Evolutionary conservation across 2,888 invertebrate species (phyloP).

Genomic region (Drosophila fulvimacula): DNA sequence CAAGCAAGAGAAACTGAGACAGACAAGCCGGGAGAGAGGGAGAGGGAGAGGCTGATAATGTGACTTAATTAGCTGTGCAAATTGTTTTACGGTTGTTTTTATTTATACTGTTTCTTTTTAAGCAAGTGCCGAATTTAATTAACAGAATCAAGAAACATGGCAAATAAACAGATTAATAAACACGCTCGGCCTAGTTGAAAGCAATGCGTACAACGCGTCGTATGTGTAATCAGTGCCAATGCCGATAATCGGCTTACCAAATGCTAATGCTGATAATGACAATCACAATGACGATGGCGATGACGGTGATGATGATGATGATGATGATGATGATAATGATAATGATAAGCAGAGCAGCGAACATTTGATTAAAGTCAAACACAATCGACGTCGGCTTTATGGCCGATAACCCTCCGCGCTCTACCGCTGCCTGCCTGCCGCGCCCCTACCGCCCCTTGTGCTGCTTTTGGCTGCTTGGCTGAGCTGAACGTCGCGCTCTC

Average conservation of each 20-base stretch:
- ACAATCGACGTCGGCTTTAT: constrained; percentile 35
- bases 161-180: constrained; percentile 38
- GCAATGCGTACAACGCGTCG: constrained; percentile 41
- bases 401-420: constrained; percentile 25
- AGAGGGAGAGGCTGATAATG: constrained; percentile 5
- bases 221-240: constrained; percentile 59
- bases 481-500: constrained; percentile 41
- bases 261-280: constrained; percentile 46
- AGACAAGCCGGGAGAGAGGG: background rate
- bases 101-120: constrained; percentile 8
- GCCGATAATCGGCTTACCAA: constrained; percentile 51
- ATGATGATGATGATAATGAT: constrained; percentile 29
- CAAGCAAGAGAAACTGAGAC: background rate
- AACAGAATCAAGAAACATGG: constrained; percentile 67
- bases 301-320: constrained; percentile 9
- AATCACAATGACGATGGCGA: constrained; percentile 18
- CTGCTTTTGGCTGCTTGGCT: constrained; percentile 10
- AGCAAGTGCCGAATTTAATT: constrained; percentile 62
- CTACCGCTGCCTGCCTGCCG: no score
- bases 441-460: background rate
- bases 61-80: constrained; percentile 53
- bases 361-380: constrained; percentile 44
- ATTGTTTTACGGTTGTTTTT: constrained; percentile 8
- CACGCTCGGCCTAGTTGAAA: constrained; percentile 53
- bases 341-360: constrained; percentile 28